phyloP scores from a whole-genome alignment of 2,797 vertebrate species.

The Capromys pilorides region DNA sequence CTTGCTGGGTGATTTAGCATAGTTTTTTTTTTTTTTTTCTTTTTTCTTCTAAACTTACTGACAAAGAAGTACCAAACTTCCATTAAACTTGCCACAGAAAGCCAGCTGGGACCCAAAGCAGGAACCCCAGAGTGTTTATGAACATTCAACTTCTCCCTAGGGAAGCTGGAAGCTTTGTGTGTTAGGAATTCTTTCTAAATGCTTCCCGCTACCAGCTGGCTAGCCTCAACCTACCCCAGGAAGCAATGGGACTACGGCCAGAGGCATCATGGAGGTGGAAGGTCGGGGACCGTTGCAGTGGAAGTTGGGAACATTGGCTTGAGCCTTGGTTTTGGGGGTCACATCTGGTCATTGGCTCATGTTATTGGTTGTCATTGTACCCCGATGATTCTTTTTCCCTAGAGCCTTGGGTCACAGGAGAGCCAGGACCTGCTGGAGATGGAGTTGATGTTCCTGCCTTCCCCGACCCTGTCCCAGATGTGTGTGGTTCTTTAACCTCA shows the following conservation, averaged over 20 bases:
- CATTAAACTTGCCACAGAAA: constrained; percentile 36
- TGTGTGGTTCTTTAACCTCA: neutral
- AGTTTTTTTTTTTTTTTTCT: constrained; percentile 4
- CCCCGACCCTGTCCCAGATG: neutral
- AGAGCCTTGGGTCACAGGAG: neutral
- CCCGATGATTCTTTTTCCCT: neutral
- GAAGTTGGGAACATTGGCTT: neutral
- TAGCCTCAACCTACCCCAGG: neutral
- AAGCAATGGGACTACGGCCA: neutral
- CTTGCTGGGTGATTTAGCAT: constrained; percentile 66
- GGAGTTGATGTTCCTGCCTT: neutral
- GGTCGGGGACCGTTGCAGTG: neutral
- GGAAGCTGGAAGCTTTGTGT: neutral
- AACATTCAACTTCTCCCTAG: neutral
- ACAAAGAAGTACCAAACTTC: constrained; percentile 61
- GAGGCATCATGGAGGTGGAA: neutral
- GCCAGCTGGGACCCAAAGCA: constrained; percentile 25
- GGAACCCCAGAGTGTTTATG: neutral
- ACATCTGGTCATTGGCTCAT: neutral
- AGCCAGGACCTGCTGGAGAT: neutral
- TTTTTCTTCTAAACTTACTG: constrained; percentile 38
- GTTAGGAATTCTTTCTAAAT: neutral
- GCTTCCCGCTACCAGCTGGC: neutral
- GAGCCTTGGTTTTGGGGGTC: neutral
- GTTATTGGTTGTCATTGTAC: neutral